phyloP scores from a whole-genome alignment of 2,888 invertebrate species.

The Erebia epiphron region DNA sequence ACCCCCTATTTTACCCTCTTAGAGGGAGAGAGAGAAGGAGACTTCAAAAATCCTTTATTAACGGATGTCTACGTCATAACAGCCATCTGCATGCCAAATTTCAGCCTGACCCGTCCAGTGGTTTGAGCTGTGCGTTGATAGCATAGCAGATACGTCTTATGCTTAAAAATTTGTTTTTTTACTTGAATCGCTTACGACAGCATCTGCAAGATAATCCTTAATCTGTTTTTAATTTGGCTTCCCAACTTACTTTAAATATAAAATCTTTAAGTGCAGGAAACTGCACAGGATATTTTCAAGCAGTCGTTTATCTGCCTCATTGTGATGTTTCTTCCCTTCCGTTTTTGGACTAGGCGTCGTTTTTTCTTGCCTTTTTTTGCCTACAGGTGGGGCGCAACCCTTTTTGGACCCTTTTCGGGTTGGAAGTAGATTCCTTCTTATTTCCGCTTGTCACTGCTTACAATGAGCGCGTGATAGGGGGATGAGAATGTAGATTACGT shows the following conservation, averaged over 20 bases:
- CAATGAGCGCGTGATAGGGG: slow-evolving; percentile 57
- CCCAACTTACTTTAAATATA: neutral
- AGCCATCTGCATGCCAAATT: no score
- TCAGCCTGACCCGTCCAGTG: no score
- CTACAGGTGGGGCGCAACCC: slow-evolving; percentile 72
- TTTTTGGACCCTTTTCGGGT: slow-evolving; percentile 63
- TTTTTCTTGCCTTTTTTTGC: slow-evolving; percentile 52
- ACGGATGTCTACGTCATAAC: no score
- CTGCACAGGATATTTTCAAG: slow-evolving; percentile 23
- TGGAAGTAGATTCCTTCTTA: slow-evolving; percentile 44
- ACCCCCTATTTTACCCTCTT: no score
- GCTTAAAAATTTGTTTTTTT: no score
- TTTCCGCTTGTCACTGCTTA: slow-evolving; percentile 62
- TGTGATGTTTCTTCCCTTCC: slow-evolving; percentile 30
- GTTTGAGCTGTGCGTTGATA: no score
- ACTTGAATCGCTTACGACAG: neutral
- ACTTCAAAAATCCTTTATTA: no score
- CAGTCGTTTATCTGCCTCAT: slow-evolving; percentile 25
- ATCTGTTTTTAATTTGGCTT: neutral
- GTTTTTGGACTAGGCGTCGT: slow-evolving; percentile 31
- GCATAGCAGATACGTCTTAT: no score
- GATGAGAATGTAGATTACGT: slow-evolving; percentile 50
- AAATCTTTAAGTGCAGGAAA: slow-evolving; percentile 19
- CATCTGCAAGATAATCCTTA: neutral
- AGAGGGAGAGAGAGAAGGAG: no score